These are phyloP conservation scores for Ctenopoma kingsleyae DNA, from an alignment of 2,797 vertebrate genomes.

Conservation along the genomic window DNA sequence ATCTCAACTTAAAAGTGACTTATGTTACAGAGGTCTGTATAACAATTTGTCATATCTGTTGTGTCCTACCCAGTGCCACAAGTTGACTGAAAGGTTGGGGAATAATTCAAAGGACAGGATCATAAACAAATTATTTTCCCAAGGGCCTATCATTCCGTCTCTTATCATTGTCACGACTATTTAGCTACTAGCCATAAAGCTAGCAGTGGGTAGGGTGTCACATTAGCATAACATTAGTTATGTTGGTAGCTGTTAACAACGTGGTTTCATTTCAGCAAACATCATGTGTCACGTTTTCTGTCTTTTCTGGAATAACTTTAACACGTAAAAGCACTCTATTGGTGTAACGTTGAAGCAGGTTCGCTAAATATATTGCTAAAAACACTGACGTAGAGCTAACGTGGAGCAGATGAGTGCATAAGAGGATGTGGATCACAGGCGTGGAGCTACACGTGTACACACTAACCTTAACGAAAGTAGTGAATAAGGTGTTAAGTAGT, in stretches of 20 bases:
- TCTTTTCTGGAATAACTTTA: too few species aligned
- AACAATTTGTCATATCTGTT: not conserved
- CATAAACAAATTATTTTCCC: not conserved
- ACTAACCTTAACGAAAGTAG: too few species aligned
- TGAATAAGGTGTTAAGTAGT: not conserved
- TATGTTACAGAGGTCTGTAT: not conserved
- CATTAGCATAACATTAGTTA: not conserved
- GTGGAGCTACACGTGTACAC: not conserved
- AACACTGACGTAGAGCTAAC: not conserved
- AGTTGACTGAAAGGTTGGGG: not conserved
- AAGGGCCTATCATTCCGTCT: not conserved
- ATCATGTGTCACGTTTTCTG: too few species aligned
- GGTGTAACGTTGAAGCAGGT: not conserved
- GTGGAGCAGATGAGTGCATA: not conserved
- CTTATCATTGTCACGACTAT: not conserved
- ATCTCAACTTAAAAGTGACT: not conserved
- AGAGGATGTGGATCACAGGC: not conserved
- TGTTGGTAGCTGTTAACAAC: not conserved
- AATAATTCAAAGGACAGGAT: not conserved
- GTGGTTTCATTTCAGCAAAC: not conserved
- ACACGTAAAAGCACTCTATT: not conserved
- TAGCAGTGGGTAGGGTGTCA: not conserved
- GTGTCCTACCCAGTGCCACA: too few species aligned
- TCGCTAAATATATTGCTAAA: slow-evolving; percentile 1
- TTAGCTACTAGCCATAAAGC: slow-evolving; percentile 14